Base-by-base conservation (phyloP, 2,113 vertebrate species). In the Dendropsophus ebraccatus region DNA sequence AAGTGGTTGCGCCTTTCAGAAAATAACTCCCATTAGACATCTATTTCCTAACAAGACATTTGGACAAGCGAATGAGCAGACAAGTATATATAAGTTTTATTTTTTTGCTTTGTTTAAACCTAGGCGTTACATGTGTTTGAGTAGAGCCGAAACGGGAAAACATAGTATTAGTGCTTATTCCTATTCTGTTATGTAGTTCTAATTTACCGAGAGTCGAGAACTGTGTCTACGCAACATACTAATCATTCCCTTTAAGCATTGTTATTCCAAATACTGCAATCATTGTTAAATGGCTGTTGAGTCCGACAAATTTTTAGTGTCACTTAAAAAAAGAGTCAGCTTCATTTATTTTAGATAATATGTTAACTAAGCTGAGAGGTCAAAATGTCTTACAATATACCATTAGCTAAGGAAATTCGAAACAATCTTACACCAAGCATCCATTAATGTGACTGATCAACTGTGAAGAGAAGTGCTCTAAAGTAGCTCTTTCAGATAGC, bases 391-490 rank as follows among this genome's bases (percentile, higher is more conserved):
- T 50, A 82, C 50, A 70, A 69, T 70, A 25, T 49, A n/a, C 28
- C 47, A 32, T 82, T 82, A 82, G 17, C 60, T 52, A 32, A 28
- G 62, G 81, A 82, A 47, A 82, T 82, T 47, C 70, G 81, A 82
- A 82, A 82, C 81, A 82, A 82, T 82, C 45, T n/a, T 82, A 50
- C 17, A 35, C 45, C 45, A 32, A 52, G 62, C 81, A 70, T 69
- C 28, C 62, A 69, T 82, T 70, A 82, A 82, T 70, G 79, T 81
- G 58, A 81, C 60, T 81, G 79, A 62, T 81, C 79, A 65, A 67
- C 56, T 81, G 56, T 81, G 79, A 81, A 81, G 8, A 81, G 58
- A 47, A 65, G 58, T 47, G 19, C 56, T 62, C 37, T 58, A 58
- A 58, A 58, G 52, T 79, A 21, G 30, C 14, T 79, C 52, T 58